phyloP scores from a whole-genome alignment of 2,888 invertebrate genomes.

The Sympetrum striolatum region DNA sequence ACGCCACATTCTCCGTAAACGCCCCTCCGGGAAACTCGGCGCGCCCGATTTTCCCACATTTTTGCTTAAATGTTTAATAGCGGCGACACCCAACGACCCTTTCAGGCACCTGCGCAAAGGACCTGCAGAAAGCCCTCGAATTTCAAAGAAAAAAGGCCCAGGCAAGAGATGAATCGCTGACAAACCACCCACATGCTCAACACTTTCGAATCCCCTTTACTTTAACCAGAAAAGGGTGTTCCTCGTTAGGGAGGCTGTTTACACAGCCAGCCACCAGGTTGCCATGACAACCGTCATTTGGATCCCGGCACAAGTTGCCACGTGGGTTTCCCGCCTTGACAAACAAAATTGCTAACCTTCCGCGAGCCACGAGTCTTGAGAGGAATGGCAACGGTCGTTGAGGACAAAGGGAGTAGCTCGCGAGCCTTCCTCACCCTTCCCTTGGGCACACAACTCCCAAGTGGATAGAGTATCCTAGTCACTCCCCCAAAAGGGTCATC shows the following conservation, averaged over 20 bases:
- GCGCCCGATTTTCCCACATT: background rate
- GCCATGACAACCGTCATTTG: background rate
- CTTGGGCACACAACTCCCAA: background rate
- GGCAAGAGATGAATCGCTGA: background rate
- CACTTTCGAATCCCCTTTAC: background rate
- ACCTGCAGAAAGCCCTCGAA: background rate
- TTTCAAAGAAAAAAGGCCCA: background rate
- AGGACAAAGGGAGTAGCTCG: too few relatives aligned
- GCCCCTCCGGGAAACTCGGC: background rate
- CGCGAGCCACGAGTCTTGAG: background rate
- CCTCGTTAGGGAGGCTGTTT: slow-evolving; percentile 40
- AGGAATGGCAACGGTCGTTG: background rate
- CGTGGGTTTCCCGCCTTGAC: background rate
- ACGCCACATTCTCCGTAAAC: background rate
- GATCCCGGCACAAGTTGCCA: slow-evolving; percentile 1
- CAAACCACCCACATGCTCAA: background rate
- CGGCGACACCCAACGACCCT: background rate
- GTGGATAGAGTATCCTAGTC: background rate
- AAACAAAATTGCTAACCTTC: background rate
- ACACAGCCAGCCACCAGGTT: background rate
- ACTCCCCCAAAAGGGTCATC: background rate
- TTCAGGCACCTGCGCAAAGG: background rate
- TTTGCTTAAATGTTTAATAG: background rate
- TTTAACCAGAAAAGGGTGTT: slow-evolving; percentile 19
- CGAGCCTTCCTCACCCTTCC: background rate